Evolutionary conservation across 1,140 invertebrate species (phyloP), one percentile per base, ranked within the genome.

Genomic region (Ganaspis sp.): DNA sequence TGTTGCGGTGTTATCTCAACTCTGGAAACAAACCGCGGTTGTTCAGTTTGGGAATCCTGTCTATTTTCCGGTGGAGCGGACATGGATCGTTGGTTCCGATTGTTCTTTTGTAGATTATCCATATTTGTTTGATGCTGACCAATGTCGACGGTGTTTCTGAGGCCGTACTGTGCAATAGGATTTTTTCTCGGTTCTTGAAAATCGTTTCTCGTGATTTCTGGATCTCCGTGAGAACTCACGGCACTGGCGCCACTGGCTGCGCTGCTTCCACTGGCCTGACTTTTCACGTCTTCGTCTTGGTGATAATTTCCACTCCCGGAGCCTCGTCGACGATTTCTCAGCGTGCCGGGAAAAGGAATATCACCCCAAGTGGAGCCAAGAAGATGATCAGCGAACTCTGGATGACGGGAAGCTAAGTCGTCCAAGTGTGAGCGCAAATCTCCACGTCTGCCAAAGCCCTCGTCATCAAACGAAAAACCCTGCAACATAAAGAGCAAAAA

Each of bases 121-220:
- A 94, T 95, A 19, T 87, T 87, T 70, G 87, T 87, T 26, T 78
- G 84, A n/a, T 88, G 86, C 71, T 95, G 93, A 42, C 94, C 95
- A 85, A 96, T 93, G 85, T 96, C 95, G 64, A 95, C 94, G 11
- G 95, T 96, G 79, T 96, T 96, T 72, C 95, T 93, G 42, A 95
- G 83, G 42, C 93, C 94, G 92, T 95, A 93, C 80, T 96, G 95
- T 73, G 94, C 93, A 15, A 95, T 89, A 42, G 91, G 90, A 84
- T 73, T 86, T 78, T 84, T 88, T 81, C 37, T 88, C 75, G 78
- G 69, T 37, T 82, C 85, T 21, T 87, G 86, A n/a, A 78, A 80
- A 9, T 86, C 83, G 78, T 83, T 81, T 73, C 84, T 83, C 15
- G 15, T 69, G 78, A 73, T 72, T 29, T 87, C 86, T 5, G 83